phyloP scores from a whole-genome alignment of 2,113 vertebrate species.

The Puffinus mauretanicus region DNA sequence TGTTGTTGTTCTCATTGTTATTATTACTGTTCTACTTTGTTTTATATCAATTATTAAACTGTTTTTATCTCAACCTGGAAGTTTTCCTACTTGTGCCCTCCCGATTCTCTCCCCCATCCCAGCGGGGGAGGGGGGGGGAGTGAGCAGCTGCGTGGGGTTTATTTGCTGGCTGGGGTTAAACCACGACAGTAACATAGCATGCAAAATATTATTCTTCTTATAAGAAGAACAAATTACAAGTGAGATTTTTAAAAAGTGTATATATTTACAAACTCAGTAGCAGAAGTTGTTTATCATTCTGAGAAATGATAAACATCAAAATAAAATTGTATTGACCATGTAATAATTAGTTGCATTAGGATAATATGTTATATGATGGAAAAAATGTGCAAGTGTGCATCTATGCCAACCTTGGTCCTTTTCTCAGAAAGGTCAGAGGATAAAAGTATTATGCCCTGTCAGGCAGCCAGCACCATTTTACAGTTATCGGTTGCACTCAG shows the following conservation, averaged over 20 bases:
- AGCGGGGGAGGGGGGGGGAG: no score
- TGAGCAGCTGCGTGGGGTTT: no score
- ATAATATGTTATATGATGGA: background rate
- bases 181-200: background rate
- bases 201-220: background rate
- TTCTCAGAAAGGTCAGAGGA: slow-evolving; percentile 55
- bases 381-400: background rate
- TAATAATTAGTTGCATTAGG: background rate
- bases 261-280: background rate
- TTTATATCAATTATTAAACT: no score
- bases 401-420: background rate
- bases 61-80: no score
- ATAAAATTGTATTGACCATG: background rate
- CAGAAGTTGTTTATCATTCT: background rate
- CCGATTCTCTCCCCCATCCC: no score
- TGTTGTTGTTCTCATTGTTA: no score
- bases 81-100: no score
- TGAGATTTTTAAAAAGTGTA: fast-evolving
- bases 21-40: no score
- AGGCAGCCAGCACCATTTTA: slow-evolving; percentile 44
- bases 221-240: background rate
- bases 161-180: no score
- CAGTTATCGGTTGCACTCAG: slow-evolving; percentile 5
- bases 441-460: slow-evolving; percentile 23
- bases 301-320: background rate